These are phyloP conservation scores for Callaeas wilsoni DNA, from an alignment of 2,113 vertebrate genomes.

Conservation along the genomic window DNA sequence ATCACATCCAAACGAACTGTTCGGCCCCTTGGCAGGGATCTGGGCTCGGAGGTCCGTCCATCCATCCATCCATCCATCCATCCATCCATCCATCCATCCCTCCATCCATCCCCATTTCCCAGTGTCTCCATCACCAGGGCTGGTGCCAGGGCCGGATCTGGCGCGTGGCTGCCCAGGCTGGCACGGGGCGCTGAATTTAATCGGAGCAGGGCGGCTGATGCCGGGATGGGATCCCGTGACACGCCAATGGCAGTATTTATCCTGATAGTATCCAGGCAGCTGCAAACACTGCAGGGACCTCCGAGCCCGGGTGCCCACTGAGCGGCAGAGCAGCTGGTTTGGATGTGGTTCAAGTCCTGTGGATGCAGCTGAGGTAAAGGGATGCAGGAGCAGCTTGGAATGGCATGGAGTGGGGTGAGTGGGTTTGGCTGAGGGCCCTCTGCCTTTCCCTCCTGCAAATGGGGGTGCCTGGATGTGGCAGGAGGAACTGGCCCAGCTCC, in stretches of 20 bases:
- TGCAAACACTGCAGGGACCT: neutral
- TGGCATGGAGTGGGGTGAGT: neutral
- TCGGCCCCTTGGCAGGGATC: neutral
- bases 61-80: neutral
- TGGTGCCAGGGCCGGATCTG: rapidly evolving
- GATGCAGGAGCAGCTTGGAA: neutral
- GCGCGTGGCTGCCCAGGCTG: neutral
- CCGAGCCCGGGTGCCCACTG: rapidly evolving
- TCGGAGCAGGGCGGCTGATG: neutral
- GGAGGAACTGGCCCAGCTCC: rapidly evolving
- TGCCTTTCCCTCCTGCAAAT: neutral
- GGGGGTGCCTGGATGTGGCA: neutral
- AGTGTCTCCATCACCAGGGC: neutral
- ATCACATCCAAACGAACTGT: rapidly evolving
- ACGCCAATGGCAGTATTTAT: neutral
- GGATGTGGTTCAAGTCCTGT: rapidly evolving
- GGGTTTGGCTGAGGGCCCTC: neutral
- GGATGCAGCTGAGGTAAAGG: neutral
- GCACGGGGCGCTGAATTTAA: neutral
- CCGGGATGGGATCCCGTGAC: neutral
- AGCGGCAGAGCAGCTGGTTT: neutral
- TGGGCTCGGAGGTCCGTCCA: rapidly evolving
- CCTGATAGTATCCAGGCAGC: conserved; percentile 56
- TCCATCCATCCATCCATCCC: neutral
- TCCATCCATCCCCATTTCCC: rapidly evolving